A percentile compares a stretch with the other conserved stretches of the same genome.
These are phyloP conservation scores for Tetramorium simillimum DNA, from an alignment of 1,140 invertebrate genomes.

Conservation along the genomic window DNA sequence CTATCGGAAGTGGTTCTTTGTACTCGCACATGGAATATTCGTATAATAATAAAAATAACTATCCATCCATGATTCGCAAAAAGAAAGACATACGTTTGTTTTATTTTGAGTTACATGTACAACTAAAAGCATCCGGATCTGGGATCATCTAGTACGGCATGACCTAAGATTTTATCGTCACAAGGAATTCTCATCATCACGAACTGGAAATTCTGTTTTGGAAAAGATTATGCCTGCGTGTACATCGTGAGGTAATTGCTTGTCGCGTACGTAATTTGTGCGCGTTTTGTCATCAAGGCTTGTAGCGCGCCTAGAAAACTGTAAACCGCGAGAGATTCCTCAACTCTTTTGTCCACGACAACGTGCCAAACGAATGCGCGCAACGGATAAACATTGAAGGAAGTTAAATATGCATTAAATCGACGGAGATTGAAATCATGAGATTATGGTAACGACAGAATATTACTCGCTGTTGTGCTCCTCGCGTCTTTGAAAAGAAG, in stretches of 20 bases:
- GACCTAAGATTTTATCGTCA: neutral
- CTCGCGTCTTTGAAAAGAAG: neutral
- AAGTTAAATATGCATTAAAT: slow-evolving; percentile 32
- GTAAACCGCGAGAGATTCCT: slow-evolving; percentile 36
- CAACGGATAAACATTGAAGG: slow-evolving; percentile 19
- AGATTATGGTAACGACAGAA: slow-evolving; percentile 23
- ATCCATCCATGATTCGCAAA: neutral
- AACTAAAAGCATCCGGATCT: neutral
- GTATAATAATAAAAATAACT: neutral
- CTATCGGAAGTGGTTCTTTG: slow-evolving; percentile 17
- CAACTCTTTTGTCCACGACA: slow-evolving; percentile 2
- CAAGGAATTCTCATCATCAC: neutral
- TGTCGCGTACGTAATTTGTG: neutral
- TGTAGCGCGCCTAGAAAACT: slow-evolving; percentile 4
- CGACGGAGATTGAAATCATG: slow-evolving; percentile 32
- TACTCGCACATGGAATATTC: slow-evolving; percentile 7
- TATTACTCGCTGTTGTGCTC: neutral
- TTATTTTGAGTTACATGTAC: slow-evolving; percentile 17
- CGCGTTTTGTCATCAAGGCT: neutral
- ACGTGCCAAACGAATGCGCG: neutral
- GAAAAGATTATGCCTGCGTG: neutral
- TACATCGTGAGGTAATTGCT: neutral
- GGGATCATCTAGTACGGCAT: neutral
- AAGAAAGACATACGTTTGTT: slow-evolving; percentile 1
- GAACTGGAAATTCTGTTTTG: neutral